These are phyloP conservation scores for Drosophila gaucha DNA, from an alignment of 2,888 invertebrate genomes.

Conservation along the genomic window DNA sequence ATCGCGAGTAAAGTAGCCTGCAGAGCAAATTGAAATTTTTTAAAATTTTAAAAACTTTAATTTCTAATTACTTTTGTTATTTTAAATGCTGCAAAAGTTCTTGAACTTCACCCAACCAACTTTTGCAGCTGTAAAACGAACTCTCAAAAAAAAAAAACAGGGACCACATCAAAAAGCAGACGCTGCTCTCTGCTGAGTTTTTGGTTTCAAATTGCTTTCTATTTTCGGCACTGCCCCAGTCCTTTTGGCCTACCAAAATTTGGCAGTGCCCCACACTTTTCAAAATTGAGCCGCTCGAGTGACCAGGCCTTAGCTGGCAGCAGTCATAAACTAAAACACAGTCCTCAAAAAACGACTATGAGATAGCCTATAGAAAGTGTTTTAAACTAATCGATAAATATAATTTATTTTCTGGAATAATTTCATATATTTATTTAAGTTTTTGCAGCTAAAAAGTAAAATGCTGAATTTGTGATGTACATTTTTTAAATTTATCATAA, in stretches of 20 bases:
- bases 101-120: neutral
- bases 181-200: conserved; percentile 4
- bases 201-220: conserved; percentile 19
- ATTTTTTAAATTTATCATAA: no score
- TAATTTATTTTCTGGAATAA: no score
- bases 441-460: no score
- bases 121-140: neutral
- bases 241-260: conserved; percentile 1
- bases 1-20: conserved; percentile 59
- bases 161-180: conserved; percentile 9
- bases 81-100: neutral
- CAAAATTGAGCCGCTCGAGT: neutral
- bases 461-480: no score
- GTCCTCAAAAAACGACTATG: neutral
- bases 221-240: neutral
- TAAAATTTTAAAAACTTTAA: neutral
- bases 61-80: neutral
- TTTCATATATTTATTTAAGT: no score
- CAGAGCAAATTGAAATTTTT: neutral
- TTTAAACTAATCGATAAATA: no score
- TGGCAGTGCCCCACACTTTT: conserved; percentile 4
- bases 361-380: conserved; percentile 1
- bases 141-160: no score
- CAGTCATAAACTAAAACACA: conserved; percentile 5
- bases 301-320: conserved; percentile 12